Base-by-base conservation (phyloP, 2,113 vertebrate species). In the Anolis sagrei region DNA sequence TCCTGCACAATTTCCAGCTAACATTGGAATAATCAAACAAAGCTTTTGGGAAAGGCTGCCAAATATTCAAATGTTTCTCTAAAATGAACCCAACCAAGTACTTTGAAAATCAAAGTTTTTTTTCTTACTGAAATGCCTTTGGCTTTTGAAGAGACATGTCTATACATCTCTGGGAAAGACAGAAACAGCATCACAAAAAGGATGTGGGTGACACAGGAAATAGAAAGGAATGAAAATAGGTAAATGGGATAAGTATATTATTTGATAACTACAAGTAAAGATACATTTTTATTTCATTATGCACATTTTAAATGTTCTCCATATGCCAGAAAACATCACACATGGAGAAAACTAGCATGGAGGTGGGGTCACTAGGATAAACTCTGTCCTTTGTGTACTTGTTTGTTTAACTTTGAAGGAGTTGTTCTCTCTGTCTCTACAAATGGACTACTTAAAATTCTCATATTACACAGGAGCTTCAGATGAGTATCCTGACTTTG, bases 1-100 rank as follows among this genome's bases (percentile, higher is more conserved):
- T 87, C 34, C 79, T 85, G 73, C 36, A 79, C 10, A 90, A 16
- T 49, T 64, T 76, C 76, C 88, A 87, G 87, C 58, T 87, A 44
- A 76, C 87, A 74, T 14, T 87, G 84, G 58, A 23, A 44, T 83
- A 23, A 66, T 76, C 72, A 23, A 75, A 32, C 19, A 44, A 64
- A 27, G 29, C 14, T 76, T 64, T 64, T 13, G 29, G 18, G 39
- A 25, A 16, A 49, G 29, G 19, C 61, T 44, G 39, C 51, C 29
- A 49, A 48, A 76, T 32, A 54, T 51, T 36, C 62, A 3, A 7
- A 18, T 80, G 32, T 25, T 13, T 76, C 0, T 32, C 66, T 82
- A 9, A 91, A 87, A 79, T 49, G 87, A 69, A 3, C 2, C 16
- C 86, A 48, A 58, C 36, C 32, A 6, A 61, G 5, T 64, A 5